These are phyloP conservation scores for Zaprionus bogoriensis DNA, from an alignment of 2,888 invertebrate genomes.

Conservation along the genomic window DNA sequence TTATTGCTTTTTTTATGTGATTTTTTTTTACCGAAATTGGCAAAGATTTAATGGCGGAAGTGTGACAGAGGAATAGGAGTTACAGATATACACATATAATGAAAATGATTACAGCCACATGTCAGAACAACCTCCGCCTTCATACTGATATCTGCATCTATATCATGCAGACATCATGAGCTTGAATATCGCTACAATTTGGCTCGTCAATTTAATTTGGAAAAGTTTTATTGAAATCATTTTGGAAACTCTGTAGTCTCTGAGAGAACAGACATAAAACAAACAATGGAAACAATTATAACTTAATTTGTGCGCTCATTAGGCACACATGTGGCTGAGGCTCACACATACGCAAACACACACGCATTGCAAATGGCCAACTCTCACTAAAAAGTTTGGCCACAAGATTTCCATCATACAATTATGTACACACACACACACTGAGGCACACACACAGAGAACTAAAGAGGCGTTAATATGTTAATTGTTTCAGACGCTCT, in stretches of 20 bases:
- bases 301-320: conserved; percentile 79
- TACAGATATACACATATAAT: background rate
- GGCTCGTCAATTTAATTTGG: conserved; percentile 29
- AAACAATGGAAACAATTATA: conserved; percentile 75
- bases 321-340: conserved; percentile 68
- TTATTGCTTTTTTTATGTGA: conserved; percentile 47
- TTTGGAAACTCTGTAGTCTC: conserved; percentile 17
- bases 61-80: background rate
- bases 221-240: conserved; percentile 37
- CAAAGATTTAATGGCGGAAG: background rate
- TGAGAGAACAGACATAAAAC: conserved; percentile 41
- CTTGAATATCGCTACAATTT: no score
- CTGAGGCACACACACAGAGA: conserved; percentile 19
- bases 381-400: conserved; percentile 48
- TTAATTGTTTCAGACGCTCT: conserved; percentile 82
- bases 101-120: background rate
- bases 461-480: conserved; percentile 83
- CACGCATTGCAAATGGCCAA: conserved; percentile 27
- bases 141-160: no score
- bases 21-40: conserved; percentile 10
- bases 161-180: no score
- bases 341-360: conserved; percentile 18
- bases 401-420: conserved; percentile 50
- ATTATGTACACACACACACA: conserved; percentile 45
- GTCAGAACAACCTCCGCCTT: no score